phyloP scores from a whole-genome alignment of 2,888 invertebrate genomes.

The Melinaea marsaeus region DNA sequence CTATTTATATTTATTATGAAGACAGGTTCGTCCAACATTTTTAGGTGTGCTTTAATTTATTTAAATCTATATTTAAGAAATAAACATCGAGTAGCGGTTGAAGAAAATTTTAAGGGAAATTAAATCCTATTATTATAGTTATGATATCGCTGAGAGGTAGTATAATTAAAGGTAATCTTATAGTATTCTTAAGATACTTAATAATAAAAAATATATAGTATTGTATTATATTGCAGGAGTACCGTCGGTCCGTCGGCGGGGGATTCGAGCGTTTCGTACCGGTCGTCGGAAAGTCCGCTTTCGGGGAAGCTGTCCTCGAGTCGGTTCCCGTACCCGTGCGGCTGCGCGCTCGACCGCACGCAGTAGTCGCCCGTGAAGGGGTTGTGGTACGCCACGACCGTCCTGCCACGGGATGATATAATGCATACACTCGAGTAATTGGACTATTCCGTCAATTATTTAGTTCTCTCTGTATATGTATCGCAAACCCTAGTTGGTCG shows the following conservation, averaged over 20 bases:
- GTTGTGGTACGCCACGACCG: slow-evolving; percentile 70
- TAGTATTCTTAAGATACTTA: too few species aligned
- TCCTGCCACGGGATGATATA: slow-evolving; percentile 40
- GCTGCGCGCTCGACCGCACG: slow-evolving; percentile 54
- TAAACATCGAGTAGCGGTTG: too few species aligned
- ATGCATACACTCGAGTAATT: not conserved
- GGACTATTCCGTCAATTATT: not conserved
- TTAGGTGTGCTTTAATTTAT: too few species aligned
- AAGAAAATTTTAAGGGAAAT: too few species aligned
- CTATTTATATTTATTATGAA: too few species aligned
- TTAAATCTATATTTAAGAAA: too few species aligned
- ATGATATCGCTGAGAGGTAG: too few species aligned
- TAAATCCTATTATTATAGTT: too few species aligned
- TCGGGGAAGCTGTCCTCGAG: slow-evolving; percentile 51
- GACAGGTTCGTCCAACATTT: too few species aligned
- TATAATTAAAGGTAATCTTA: too few species aligned
- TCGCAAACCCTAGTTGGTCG: slow-evolving; percentile 53
- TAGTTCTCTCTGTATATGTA: slow-evolving; percentile 7
- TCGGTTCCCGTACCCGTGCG: slow-evolving; percentile 52
- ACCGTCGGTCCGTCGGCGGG: slow-evolving; percentile 33
- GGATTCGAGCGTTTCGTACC: slow-evolving; percentile 57
- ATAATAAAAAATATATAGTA: too few species aligned
- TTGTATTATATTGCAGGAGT: too few species aligned
- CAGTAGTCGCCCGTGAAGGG: slow-evolving; percentile 71
- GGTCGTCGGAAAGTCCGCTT: slow-evolving; percentile 63